Evolutionary conservation across 2,888 invertebrate genomes (phyloP).

Genomic region (Lypha dubia): DNA sequence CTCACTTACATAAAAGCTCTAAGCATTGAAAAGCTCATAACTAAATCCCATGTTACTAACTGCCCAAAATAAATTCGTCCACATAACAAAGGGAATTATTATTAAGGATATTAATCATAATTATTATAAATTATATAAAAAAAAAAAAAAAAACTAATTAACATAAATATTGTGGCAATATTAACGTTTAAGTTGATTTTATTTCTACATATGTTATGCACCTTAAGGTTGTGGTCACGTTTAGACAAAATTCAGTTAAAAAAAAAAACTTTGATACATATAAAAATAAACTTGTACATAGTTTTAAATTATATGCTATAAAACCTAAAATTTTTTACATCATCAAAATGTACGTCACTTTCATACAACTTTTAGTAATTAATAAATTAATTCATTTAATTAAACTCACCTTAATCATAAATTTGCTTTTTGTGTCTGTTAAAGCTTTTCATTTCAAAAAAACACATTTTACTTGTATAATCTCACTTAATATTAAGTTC

Average conservation of each 20-base stretch:
- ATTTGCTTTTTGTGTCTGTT: conserved; percentile 78
- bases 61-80: conserved; percentile 38
- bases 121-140: background rate
- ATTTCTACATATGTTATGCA: conserved; percentile 50
- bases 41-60: conserved; percentile 62
- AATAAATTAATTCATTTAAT: background rate
- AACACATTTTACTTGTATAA: conserved; percentile 74
- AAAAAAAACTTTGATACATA: background rate
- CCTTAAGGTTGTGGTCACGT: conserved; percentile 68
- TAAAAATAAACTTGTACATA: conserved; percentile 46
- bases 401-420: conserved; percentile 74
- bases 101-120: conserved; percentile 17
- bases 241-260: conserved; percentile 36
- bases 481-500: conserved; percentile 73
- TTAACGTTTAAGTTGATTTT: conserved; percentile 61
- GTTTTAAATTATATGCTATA: conserved; percentile 11
- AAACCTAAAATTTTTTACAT: conserved; percentile 11
- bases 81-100: conserved; percentile 44
- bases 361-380: conserved; percentile 32
- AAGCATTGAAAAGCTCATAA: conserved; percentile 53
- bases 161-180: conserved; percentile 52
- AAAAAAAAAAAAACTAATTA: conserved; percentile 14
- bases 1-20: conserved; percentile 31
- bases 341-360: conserved; percentile 39
- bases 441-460: conserved; percentile 74